Evolutionary conservation across 2,888 invertebrate species (phyloP).

Genomic region (Mythimna loreyi): DNA sequence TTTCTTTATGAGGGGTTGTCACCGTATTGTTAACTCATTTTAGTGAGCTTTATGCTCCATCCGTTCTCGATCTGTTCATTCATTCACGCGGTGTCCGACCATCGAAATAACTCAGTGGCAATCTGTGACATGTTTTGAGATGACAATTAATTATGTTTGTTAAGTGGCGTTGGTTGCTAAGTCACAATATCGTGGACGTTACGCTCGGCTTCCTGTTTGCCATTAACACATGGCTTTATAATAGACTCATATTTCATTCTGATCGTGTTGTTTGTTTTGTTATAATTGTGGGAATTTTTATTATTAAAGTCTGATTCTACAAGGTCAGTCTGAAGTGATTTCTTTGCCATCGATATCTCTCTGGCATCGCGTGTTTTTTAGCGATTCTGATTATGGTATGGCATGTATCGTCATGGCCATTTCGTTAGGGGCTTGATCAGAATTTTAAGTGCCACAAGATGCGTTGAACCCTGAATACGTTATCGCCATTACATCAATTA

Average conservation of each 20-base stretch:
- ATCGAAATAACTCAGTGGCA: constrained; percentile 63
- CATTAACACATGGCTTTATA: constrained; percentile 43
- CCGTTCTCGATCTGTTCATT: constrained; percentile 55
- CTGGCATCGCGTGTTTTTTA: constrained; percentile 39
- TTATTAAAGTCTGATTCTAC: constrained; percentile 4
- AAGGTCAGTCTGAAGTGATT: constrained; percentile 21
- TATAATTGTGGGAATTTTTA: constrained; percentile 34
- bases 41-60: constrained; percentile 60
- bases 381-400: constrained; percentile 39
- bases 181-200: constrained; percentile 50
- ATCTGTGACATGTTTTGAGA: constrained; percentile 61
- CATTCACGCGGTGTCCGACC: constrained; percentile 57
- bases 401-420: constrained; percentile 47
- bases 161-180: constrained; percentile 50
- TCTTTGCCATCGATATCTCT: constrained; percentile 26
- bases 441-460: constrained; percentile 30
- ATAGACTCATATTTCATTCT: constrained; percentile 37
- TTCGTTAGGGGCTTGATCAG: constrained; percentile 34
- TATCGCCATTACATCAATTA: constrained; percentile 20
- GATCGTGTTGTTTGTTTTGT: constrained; percentile 21
- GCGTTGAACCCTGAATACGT: constrained; percentile 17
- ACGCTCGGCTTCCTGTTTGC: constrained; percentile 54
- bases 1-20: constrained; percentile 72
- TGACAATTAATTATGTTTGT: constrained; percentile 60
- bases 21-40: constrained; percentile 60